Base-by-base conservation (phyloP, 2,888 invertebrate genomes). In the Ormyrus pomaceus region DNA sequence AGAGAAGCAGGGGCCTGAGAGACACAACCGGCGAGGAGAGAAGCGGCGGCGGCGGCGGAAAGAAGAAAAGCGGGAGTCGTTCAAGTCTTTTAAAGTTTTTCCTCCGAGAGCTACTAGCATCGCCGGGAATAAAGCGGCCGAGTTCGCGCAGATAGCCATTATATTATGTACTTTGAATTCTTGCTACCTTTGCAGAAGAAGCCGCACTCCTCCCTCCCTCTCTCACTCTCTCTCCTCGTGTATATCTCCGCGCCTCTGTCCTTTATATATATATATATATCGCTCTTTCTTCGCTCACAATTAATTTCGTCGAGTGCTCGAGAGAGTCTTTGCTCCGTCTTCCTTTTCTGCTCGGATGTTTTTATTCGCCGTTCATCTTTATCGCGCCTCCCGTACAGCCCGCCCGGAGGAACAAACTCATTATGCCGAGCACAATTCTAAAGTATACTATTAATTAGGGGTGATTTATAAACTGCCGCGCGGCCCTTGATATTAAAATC, bases 111-210 rank as follows among this genome's bases (percentile, higher is more conserved):
- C 51, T 77, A 71, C 64, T 76, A 55, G 77, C 78, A 74, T 72
- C 65, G 72, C 61, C 69, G 69, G 76, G 69, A 82, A 81, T 85
- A 82, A 83, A 83, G 77, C 70, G 73, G 72, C 59, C 77, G 75
- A 83, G 81, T 83, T 85, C 76, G 65, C 69, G 66, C 80, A 82
- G 83, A 81, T 80, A 81, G 80, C 84, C 82, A 84, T 85, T 86
- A 83, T 82, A 85, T 85, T 83, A 83, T 79, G 81, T 82, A 82
- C 85, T 86, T 84, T 82, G 84, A 83, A 86, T 85, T 84, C 82
- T 83, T 71, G 82, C 82, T 78, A 80, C 80, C 80, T 83, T 83
- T 84, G 84, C 83, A 81, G 82, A 82, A 84, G 77, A 72, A 74
- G 80, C 77, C 77, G 65, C 70, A 62, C 56, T 72, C 62, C 53